Evolutionary conservation across 2,113 vertebrate genomes (phyloP).

Genomic region (Piprites chloris): DNA sequence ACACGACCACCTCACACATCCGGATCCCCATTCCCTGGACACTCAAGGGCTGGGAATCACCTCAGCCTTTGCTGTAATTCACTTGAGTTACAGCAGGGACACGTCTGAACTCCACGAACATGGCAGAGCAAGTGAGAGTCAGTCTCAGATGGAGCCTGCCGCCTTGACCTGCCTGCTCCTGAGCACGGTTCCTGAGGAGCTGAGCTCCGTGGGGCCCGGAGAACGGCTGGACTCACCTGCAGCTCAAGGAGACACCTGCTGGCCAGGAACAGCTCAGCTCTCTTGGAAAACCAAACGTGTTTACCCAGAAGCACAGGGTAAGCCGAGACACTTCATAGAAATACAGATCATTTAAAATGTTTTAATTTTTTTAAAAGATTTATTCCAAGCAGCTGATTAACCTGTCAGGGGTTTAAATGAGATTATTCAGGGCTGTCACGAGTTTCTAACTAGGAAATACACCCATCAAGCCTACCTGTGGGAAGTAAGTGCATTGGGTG

Average conservation of each 20-base stretch:
- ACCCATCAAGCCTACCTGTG: not conserved
- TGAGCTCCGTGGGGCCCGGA: not conserved
- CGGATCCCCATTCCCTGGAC: fast-evolving
- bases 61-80: not conserved
- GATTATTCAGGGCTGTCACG: not conserved
- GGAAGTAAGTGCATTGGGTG: not conserved
- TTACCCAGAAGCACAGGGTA: not conserved
- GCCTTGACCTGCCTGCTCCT: not conserved
- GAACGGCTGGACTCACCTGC: not conserved
- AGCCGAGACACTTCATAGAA: not conserved
- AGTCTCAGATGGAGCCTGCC: not conserved
- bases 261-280: not conserved
- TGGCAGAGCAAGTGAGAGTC: not conserved
- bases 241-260: not conserved
- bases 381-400: not conserved
- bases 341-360: not conserved
- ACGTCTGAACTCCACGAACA: fast-evolving
- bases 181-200: not conserved
- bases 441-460: not conserved
- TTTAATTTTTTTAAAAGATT: not conserved
- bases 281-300: not conserved
- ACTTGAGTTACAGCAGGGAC: not conserved
- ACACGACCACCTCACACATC: fast-evolving
- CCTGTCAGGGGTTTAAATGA: not conserved
- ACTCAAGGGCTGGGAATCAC: fast-evolving